Percentiles rank a stretch among this genome's conserved stretches.
Evolutionary conservation across 2,888 invertebrate species (phyloP).

Genomic region (Stictocephala bisonia): DNA sequence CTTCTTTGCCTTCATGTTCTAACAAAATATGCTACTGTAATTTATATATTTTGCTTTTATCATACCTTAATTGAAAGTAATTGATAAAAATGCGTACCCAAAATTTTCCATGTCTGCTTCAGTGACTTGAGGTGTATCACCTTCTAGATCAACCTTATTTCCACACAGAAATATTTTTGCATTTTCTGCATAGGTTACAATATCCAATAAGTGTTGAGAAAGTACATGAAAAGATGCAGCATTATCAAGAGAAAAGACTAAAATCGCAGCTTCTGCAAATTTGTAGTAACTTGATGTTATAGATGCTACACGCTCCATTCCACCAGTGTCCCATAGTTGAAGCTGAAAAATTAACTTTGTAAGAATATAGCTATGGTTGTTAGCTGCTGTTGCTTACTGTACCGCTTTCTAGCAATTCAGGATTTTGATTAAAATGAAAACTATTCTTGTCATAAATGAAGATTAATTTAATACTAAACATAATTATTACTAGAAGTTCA

Average conservation of each 20-base stretch:
- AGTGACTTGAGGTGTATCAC: constrained; percentile 78
- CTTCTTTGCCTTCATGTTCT: too few relatives aligned
- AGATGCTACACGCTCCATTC: constrained; percentile 95
- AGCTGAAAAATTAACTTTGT: constrained; percentile 69
- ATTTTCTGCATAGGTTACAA: constrained; percentile 93
- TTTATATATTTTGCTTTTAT: too few relatives aligned
- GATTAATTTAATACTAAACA: not conserved
- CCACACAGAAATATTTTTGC: constrained; percentile 96
- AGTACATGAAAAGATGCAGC: constrained; percentile 91
- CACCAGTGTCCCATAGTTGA: constrained; percentile 96
- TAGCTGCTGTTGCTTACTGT: too few relatives aligned
- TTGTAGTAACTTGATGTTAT: constrained; percentile 96
- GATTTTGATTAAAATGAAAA: not conserved
- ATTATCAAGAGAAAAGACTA: constrained; percentile 92
- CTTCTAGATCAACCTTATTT: constrained; percentile 87
- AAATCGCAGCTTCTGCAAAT: constrained; percentile 92
- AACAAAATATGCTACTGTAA: too few relatives aligned
- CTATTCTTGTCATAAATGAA: not conserved
- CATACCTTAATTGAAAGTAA: too few relatives aligned
- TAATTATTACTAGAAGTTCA: not conserved
- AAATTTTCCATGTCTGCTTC: constrained; percentile 91
- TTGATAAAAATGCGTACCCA: constrained; percentile 77
- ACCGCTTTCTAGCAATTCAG: too few relatives aligned
- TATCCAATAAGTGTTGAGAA: constrained; percentile 92
- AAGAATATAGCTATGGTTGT: not conserved